A percentile compares a stretch with the other conserved stretches of the same genome.
phyloP scores from a whole-genome alignment of 2,113 vertebrate species.

The Fregata magnificens region DNA sequence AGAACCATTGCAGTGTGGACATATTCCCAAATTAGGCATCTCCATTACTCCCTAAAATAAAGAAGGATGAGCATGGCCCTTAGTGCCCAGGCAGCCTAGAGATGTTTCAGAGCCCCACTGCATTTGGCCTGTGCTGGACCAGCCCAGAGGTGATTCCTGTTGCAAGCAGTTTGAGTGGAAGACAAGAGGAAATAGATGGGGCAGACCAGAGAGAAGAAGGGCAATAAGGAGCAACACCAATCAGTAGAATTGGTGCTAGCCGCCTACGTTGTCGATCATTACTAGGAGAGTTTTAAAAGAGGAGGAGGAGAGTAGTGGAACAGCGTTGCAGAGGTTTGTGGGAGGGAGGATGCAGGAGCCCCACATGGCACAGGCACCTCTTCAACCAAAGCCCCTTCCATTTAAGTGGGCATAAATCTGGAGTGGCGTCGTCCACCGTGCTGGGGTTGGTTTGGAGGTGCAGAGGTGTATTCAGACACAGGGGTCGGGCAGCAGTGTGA shows the following conservation, averaged over 20 bases:
- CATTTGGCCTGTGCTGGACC: not conserved
- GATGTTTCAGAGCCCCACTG: not conserved
- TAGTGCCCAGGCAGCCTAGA: not conserved
- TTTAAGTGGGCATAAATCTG: not conserved
- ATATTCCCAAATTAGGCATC: not conserved
- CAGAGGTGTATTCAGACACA: not conserved
- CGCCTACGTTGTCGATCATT: not conserved
- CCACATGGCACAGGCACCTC: not conserved
- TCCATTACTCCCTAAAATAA: not conserved
- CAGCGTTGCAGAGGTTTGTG: not conserved
- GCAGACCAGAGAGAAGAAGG: not conserved
- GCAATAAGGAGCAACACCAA: rapidly evolving
- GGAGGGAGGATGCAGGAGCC: not conserved
- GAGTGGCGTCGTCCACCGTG: rapidly evolving
- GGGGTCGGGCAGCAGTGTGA: not conserved
- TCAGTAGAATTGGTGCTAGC: not conserved
- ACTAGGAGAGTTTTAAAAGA: not conserved
- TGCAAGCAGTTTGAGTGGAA: not conserved
- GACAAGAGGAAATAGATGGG: not conserved
- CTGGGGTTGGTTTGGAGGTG: not conserved
- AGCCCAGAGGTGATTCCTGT: not conserved
- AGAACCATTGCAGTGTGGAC: not conserved
- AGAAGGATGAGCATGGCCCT: not conserved
- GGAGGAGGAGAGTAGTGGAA: not conserved
- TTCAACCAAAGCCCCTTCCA: not conserved